A percentile compares a stretch with the other conserved stretches of the same genome.
phyloP scores from a whole-genome alignment of 1,140 invertebrate species.

The Mercenaria mercenaria region DNA sequence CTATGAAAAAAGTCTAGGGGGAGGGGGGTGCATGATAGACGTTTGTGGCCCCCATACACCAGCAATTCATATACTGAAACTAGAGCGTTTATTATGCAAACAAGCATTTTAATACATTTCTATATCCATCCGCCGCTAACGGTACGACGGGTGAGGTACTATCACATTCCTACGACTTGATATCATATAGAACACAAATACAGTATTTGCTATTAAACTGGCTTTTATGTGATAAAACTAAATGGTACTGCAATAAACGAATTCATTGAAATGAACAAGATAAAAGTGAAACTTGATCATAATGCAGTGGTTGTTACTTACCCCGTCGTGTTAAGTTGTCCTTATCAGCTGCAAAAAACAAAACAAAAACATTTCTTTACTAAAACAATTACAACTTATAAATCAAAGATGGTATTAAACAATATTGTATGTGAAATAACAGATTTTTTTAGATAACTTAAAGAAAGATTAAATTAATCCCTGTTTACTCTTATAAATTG shows the following conservation, averaged over 20 bases:
- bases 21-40: too few species aligned
- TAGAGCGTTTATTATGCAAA: too few species aligned
- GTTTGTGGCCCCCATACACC: too few species aligned
- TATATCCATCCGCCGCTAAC: background rate
- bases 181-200: background rate
- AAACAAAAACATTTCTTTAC: background rate
- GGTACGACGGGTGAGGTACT: too few species aligned
- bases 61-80: too few species aligned
- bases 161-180: too few species aligned
- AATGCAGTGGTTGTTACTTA: background rate
- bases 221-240: background rate
- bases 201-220: background rate
- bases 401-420: background rate
- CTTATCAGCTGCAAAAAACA: conserved; percentile 24
- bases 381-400: background rate
- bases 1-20: too few species aligned
- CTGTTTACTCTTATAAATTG: background rate
- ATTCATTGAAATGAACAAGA: too few species aligned
- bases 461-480: background rate
- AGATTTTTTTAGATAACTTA: background rate
- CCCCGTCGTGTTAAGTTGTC: conserved; percentile 16
- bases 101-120: too few species aligned
- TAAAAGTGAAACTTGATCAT: too few species aligned
- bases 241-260: background rate
- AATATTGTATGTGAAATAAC: background rate